These are phyloP conservation scores for Bellardia pandia DNA, from an alignment of 2,888 invertebrate genomes.

Conservation along the genomic window DNA sequence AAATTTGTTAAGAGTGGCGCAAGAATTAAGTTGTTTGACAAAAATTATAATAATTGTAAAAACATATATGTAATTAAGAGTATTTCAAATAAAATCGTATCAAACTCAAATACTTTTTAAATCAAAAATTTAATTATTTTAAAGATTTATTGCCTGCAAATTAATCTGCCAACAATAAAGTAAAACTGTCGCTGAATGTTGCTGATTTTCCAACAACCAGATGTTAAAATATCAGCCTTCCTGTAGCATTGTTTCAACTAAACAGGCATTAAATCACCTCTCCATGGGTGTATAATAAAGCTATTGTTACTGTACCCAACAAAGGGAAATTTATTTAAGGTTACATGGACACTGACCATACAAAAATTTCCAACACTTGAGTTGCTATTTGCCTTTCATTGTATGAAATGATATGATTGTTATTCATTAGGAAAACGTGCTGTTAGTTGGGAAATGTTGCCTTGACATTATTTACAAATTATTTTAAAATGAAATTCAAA, in stretches of 20 bases:
- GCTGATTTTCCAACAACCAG: slow-evolving; percentile 11
- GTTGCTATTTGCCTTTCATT: not conserved
- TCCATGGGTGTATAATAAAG: not conserved
- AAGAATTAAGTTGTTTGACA: not conserved
- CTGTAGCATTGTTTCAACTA: not conserved
- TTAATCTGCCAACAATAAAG: too few relatives aligned
- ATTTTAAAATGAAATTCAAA: slow-evolving; percentile 21
- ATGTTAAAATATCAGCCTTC: not conserved
- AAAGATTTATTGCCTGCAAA: too few relatives aligned
- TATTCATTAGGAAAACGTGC: slow-evolving; percentile 6
- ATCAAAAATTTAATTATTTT: too few relatives aligned
- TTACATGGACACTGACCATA: slow-evolving; percentile 28
- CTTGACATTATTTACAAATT: slow-evolving; percentile 9
- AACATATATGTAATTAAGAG: too few relatives aligned
- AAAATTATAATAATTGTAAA: not conserved
- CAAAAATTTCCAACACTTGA: slow-evolving; percentile 25
- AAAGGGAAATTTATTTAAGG: slow-evolving; percentile 22
- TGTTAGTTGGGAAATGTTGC: not conserved
- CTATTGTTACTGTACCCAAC: not conserved
- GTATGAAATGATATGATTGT: too few relatives aligned
- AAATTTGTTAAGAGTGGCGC: not conserved
- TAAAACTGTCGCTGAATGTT: too few relatives aligned
- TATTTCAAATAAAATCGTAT: too few relatives aligned
- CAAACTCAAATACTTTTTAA: too few relatives aligned
- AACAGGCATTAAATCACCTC: slow-evolving; percentile 48